Evolutionary conservation across 2,888 invertebrate genomes (phyloP).

Genomic region (Dugesia japonica): DNA sequence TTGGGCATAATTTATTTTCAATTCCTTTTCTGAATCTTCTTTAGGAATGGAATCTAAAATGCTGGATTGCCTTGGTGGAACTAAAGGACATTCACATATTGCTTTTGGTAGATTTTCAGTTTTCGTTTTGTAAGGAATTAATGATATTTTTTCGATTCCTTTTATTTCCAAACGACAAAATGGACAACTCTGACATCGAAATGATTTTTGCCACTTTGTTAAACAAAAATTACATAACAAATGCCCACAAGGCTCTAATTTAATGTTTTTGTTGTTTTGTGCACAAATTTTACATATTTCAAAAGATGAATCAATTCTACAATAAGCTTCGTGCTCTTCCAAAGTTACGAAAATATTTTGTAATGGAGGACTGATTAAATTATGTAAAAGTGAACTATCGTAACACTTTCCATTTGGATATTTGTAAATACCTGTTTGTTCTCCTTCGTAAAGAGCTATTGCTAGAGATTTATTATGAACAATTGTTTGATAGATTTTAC

Average conservation of each 20-base stretch:
- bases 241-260: slow-evolving; percentile 32
- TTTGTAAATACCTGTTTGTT: slow-evolving; percentile 21
- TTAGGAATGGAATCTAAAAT: too few relatives aligned
- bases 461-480: slow-evolving; percentile 25
- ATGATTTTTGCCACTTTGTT: slow-evolving; percentile 52
- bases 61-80: background rate
- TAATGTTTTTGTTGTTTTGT: slow-evolving; percentile 30
- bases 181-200: slow-evolving; percentile 57
- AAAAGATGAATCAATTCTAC: slow-evolving; percentile 17
- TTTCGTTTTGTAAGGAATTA: background rate
- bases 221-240: slow-evolving; percentile 24
- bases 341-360: slow-evolving; percentile 10
- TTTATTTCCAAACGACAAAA: slow-evolving; percentile 98
- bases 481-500: slow-evolving; percentile 28
- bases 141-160: slow-evolving; percentile 75
- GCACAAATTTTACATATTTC: slow-evolving; percentile 33
- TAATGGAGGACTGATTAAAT: background rate
- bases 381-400: background rate
- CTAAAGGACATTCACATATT: background rate
- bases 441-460: slow-evolving; percentile 30
- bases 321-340: slow-evolving; percentile 22
- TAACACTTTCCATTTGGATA: background rate
- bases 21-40: background rate
- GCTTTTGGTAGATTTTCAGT: too few relatives aligned
- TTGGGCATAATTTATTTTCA: background rate